Percentiles rank a stretch among this genome's conserved stretches.
phyloP scores from a whole-genome alignment of 2,113 vertebrate genomes.

The Crypturellus undulatus region DNA sequence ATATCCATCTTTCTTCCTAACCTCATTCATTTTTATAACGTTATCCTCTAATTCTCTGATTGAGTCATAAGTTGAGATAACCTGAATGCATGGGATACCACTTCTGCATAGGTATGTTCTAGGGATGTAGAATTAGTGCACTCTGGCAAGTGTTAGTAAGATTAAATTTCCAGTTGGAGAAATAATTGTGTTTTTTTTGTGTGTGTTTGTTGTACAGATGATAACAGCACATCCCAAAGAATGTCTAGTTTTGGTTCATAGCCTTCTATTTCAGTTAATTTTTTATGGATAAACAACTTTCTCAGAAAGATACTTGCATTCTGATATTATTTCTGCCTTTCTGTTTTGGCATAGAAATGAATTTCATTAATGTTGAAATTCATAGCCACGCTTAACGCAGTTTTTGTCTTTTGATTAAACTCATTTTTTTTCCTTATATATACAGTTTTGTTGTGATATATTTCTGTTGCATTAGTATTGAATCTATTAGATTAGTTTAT shows the following conservation, averaged over 20 bases:
- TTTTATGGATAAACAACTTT: background rate
- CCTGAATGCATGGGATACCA: background rate
- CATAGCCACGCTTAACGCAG: background rate
- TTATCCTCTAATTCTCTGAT: background rate
- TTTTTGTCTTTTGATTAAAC: background rate
- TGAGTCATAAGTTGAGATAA: background rate
- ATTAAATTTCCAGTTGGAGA: background rate
- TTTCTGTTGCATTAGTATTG: background rate
- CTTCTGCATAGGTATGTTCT: background rate
- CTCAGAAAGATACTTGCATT: background rate
- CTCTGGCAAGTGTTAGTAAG: background rate
- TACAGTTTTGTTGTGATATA: background rate
- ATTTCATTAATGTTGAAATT: background rate
- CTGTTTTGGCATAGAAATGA: background rate
- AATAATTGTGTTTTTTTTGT: background rate
- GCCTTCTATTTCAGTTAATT: background rate
- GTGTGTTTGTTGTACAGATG: background rate
- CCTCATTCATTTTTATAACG: rapidly evolving
- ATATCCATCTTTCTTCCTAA: background rate
- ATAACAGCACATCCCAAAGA: background rate
- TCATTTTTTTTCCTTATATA: background rate
- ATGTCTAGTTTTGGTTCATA: background rate
- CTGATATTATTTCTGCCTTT: background rate
- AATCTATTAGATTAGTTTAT: background rate
- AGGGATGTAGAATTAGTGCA: background rate